Conservation (phyloP, 2,888 invertebrate genomes). For the Acanthosoma haemorrhoidale region DNA sequence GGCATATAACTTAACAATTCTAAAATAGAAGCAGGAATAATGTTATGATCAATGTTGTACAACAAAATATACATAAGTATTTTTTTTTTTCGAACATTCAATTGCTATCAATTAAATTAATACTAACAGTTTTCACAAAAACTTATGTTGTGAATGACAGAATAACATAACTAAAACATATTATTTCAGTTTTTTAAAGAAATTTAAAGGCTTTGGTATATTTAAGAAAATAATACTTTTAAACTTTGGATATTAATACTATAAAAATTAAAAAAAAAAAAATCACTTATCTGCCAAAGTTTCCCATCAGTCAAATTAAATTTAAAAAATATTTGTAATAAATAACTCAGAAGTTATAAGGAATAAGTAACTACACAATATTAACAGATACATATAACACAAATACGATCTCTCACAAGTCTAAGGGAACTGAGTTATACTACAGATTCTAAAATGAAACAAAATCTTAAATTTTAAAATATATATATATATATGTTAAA, state of each 20-base stretch:
- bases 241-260: constrained; percentile 28
- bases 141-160: too few species aligned
- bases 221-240: constrained; percentile 24
- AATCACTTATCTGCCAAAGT: neutral
- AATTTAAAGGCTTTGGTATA: constrained; percentile 27
- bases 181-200: neutral
- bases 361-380: neutral
- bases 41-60: too few species aligned
- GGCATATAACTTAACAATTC: too few species aligned
- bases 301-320: neutral
- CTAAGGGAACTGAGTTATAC: constrained; percentile 17
- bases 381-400: neutral
- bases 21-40: too few species aligned
- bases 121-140: too few species aligned
- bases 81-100: too few species aligned
- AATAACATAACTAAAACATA: neutral
- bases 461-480: neutral
- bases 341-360: neutral
- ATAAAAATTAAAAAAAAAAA: neutral
- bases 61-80: too few species aligned
- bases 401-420: neutral
- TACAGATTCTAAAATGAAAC: neutral
- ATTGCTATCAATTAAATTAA: too few species aligned
- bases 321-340: neutral
- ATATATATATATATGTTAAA: neutral